Base-by-base conservation (phyloP, 1,140 invertebrate genomes). In the Proctacanthus coquilletti region DNA sequence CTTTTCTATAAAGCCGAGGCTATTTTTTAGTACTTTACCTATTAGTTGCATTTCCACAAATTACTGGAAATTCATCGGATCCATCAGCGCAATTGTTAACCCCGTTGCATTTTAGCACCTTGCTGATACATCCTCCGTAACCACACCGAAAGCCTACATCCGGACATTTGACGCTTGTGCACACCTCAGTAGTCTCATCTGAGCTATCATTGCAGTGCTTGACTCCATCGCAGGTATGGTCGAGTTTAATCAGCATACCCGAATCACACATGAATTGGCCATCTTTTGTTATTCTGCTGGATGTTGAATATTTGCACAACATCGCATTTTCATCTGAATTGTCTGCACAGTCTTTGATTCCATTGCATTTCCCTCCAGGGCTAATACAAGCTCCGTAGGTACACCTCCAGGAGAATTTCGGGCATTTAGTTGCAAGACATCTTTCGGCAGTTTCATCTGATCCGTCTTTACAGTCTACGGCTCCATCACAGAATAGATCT, bases 321-420 rank as follows among this genome's bases (percentile, higher is more conserved):
- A 17, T 21, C 6, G 20, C 20, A 9, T 18, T 14, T 43, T 80
- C 80, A 52, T 88, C 84, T 3, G 78, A 78, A 9, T 69, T 68
- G 46, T 82, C 76, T 0, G 60, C 40, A 50, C 80, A 85, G 37
- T 84, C 69, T 21, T 51, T 51, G 2, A 57, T 45, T 0, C 67
- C 66, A 52, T 84, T 65, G 45, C 75, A 78, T 14, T 51, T 55
- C 1, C 50, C 44, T 34, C 69, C 56, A 5, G 62, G 61, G 14
- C 63, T 52, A 5, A 79, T 63, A 42, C 75, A 79, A 9, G 63
- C 66, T 9, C 76, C 74, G 36, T 71, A 74, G 10, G 60, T 51
- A 42, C 75, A 79, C 9, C 64, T 65, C 50, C 71, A 74, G 3
- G 62, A 47, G 35, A 58, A 62, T 0, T 40, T 34, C 0, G 62